Conservation (phyloP, 2,113 vertebrate genomes). For the Butorides virescens region DNA sequence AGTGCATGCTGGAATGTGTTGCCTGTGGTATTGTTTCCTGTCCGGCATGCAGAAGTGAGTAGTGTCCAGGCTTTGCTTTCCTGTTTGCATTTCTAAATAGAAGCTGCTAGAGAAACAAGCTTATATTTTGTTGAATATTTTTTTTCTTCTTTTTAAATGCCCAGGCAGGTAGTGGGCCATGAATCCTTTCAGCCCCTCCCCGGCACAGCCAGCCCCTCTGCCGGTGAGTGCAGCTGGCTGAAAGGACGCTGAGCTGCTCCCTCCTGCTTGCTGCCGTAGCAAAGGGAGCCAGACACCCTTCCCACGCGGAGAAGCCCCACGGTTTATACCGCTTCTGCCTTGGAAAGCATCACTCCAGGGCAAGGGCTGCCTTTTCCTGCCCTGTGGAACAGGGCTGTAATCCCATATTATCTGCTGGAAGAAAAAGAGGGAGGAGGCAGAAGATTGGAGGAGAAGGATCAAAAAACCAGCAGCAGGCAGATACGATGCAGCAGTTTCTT, state of each 20-base stretch:
- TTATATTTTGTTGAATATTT: neutral
- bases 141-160: neutral
- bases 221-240: neutral
- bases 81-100: neutral
- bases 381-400: neutral
- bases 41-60: neutral
- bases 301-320: fast-evolving
- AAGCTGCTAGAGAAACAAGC: neutral
- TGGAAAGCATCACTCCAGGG: neutral
- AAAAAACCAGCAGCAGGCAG: neutral
- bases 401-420: neutral
- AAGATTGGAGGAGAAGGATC: neutral
- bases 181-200: neutral
- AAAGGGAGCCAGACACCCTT: neutral
- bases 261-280: neutral
- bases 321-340: neutral
- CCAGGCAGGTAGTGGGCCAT: neutral
- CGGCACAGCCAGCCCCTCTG: neutral
- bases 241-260: neutral
- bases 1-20: neutral
- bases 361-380: neutral
- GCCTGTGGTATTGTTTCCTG: neutral
- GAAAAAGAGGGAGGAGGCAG: neutral
- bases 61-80: neutral
- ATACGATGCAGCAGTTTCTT: neutral